Conservation (phyloP, 37 sponge, comb jelly and placozoan species). For the Spongia lamella region DNA sequence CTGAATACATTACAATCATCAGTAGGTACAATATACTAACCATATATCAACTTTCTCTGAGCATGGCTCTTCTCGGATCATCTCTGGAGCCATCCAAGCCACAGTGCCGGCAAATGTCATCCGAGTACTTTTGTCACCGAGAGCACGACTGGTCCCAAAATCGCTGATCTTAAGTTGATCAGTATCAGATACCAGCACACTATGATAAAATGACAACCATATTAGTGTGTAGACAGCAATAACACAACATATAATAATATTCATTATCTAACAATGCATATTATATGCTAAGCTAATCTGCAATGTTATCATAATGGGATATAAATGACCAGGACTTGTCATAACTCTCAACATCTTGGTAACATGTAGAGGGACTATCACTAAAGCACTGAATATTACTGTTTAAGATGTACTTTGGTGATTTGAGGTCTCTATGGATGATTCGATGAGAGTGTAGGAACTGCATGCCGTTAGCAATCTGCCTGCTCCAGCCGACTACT, state of each 20-base stretch:
- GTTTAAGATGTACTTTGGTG: conserved; percentile 59
- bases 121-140: conserved; percentile 77
- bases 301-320: no score
- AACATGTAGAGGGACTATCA: neutral
- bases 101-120: conserved; percentile 88
- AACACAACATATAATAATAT: neutral
- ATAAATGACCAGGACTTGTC: no score
- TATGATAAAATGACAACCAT: conserved; percentile 5
- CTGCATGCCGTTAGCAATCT: conserved; percentile 84
- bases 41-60: conserved; percentile 89
- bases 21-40: conserved; percentile 9
- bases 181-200: conserved; percentile 66
- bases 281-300: no score
- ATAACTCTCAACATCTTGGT: neutral
- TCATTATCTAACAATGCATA: neutral
- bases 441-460: conserved; percentile 84
- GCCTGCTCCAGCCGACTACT: conserved; percentile 76
- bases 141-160: conserved; percentile 70
- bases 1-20: neutral
- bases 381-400: no score
- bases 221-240: neutral
- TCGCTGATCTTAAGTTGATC: conserved; percentile 78
- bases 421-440: conserved; percentile 86
- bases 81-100: conserved; percentile 92
- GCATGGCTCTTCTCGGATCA: conserved; percentile 75